Base-by-base conservation (phyloP, 35 echinoderm and acorn worm genomes). In the Ptychodera flava region DNA sequence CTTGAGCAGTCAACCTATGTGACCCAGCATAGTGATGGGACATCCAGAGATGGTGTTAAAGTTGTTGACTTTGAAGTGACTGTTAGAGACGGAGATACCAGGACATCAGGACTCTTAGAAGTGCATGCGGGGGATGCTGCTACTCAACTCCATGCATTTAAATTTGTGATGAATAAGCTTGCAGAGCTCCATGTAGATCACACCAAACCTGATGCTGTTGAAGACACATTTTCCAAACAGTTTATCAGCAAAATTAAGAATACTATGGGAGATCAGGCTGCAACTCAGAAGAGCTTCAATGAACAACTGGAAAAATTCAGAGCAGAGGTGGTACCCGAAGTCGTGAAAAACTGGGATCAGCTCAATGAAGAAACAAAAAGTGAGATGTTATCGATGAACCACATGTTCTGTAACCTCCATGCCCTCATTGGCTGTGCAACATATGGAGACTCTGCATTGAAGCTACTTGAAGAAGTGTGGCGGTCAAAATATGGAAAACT, bases 231-330 rank as follows among this genome's bases (percentile, higher is more conserved):
- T n/a, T n/a, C n/a, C 31, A 33, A 80, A 80, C 15, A 37, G 28
- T n/a, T 28, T 79, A n/a, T 15, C 34, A 77, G 27, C 16, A 1
- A 81, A 78, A 80, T 80, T 16, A 80, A 88, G 34, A 88, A 80
- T 30, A 88, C 77, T 1, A 88, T 88, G 86, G 86, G 86, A 31
- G 86, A 88, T 29, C 86, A 88, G 78, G 86, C 86, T 16, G 86
- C 86, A 29, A 88, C 86, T 1, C 86, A 88, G 78, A 80, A 80
- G 34, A 36, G 32, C 16, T 88, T 88, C 77, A 88, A 80, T 80
- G 77, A 80, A 1, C 79, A 88, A 36, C 78, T 88, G 28, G 86
- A 88, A 35, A n/a, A 1, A 32, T 88, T 36, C 34, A 35, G 77
- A 33, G 28, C 31, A 28, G 37, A 22, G 14, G 80, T 88, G 28